phyloP scores from a whole-genome alignment of 2,888 invertebrate species.

The Nebria salina region DNA sequence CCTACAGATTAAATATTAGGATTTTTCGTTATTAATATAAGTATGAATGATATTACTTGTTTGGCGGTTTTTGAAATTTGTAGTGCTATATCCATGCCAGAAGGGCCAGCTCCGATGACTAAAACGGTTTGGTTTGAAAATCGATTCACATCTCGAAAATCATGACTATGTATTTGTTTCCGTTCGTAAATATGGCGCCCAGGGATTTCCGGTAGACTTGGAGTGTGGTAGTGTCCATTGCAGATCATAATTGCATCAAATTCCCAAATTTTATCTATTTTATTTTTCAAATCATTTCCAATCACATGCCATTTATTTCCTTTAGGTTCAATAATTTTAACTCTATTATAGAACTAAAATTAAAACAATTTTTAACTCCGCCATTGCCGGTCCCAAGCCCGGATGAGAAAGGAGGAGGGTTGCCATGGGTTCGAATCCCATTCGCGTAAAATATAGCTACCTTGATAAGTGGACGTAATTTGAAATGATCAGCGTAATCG shows the following conservation, averaged over 20 bases:
- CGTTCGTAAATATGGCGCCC: conserved; percentile 61
- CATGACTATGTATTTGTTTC: conserved; percentile 60
- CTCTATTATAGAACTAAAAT: conserved; percentile 39
- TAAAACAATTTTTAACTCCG: not conserved
- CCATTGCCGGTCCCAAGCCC: too few relatives aligned
- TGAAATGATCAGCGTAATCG: conserved; percentile 72
- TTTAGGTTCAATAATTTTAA: conserved; percentile 41
- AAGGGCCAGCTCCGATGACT: conserved; percentile 61
- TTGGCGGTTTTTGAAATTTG: conserved; percentile 48
- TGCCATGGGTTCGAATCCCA: too few relatives aligned
- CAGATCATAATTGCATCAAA: conserved; percentile 62
- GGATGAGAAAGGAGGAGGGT: too few relatives aligned
- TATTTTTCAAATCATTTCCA: conserved; percentile 55
- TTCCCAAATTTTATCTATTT: conserved; percentile 52
- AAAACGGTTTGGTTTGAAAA: conserved; percentile 57
- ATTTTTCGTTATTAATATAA: not conserved
- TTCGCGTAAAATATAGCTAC: conserved; percentile 56
- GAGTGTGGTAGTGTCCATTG: conserved; percentile 66
- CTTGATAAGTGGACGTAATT: conserved; percentile 69
- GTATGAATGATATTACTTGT: conserved; percentile 48
- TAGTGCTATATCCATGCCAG: conserved; percentile 55
- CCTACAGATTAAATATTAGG: conserved; percentile 52
- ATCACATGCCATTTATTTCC: conserved; percentile 56
- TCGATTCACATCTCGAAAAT: conserved; percentile 58
- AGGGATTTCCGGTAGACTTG: conserved; percentile 61